These are phyloP conservation scores for Leptodactylus fallax DNA, from an alignment of 2,797 vertebrate genomes.

Conservation along the genomic window DNA sequence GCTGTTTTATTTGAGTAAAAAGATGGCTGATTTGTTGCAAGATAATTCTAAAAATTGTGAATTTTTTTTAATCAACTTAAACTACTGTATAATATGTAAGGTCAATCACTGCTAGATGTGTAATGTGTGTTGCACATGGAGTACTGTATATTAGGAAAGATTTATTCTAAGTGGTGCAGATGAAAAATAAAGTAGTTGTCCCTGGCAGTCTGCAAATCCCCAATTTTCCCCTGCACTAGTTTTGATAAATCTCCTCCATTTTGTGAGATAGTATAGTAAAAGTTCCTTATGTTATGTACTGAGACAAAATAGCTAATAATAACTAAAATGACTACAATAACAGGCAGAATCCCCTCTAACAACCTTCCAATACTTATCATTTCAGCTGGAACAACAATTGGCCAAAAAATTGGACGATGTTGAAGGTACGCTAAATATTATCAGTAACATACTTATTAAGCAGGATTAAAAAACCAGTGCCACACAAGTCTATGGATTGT, in stretches of 20 bases:
- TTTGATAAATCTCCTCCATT: too few relatives aligned
- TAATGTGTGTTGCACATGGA: too few relatives aligned
- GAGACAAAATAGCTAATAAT: not conserved
- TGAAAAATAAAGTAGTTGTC: too few relatives aligned
- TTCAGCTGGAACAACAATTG: conserved; percentile 88
- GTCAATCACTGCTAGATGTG: too few relatives aligned
- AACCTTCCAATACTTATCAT: conserved; percentile 24
- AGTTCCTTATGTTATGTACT: not conserved
- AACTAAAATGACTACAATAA: not conserved
- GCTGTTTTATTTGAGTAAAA: too few relatives aligned
- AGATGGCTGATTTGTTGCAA: not conserved
- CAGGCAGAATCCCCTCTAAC: not conserved
- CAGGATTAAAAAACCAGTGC: not conserved
- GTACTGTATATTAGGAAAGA: too few relatives aligned
- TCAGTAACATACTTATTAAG: too few relatives aligned
- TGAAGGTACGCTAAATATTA: conserved; percentile 79
- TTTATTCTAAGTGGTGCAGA: too few relatives aligned
- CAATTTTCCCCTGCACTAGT: not conserved
- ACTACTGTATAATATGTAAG: too few relatives aligned
- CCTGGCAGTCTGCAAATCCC: not conserved
- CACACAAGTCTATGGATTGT: not conserved
- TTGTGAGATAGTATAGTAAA: too few relatives aligned
- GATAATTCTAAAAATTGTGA: too few relatives aligned
- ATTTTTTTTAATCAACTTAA: too few relatives aligned
- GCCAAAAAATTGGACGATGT: conserved; percentile 88